A percentile compares a stretch with the other conserved stretches of the same genome.
Evolutionary conservation across 2,797 vertebrate species (phyloP).

Genomic region (Sebastes kiyomatsui): DNA sequence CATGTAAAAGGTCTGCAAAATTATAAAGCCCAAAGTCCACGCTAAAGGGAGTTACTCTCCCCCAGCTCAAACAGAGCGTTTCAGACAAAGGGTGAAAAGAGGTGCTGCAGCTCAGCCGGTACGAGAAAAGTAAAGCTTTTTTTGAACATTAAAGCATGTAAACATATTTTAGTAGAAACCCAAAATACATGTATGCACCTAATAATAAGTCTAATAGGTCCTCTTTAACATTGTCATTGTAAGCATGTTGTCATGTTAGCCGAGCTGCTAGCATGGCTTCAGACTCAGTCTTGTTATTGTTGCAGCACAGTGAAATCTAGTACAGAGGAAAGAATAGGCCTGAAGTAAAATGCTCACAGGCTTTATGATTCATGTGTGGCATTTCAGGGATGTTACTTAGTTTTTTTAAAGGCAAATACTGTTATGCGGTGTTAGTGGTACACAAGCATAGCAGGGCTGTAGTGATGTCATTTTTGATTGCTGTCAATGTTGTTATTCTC

Average conservation of each 20-base stretch:
- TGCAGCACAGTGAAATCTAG: constrained; percentile 11
- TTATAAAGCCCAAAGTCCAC: too few relatives aligned
- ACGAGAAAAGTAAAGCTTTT: too few relatives aligned
- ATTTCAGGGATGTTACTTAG: constrained; percentile 48
- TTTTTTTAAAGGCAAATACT: constrained; percentile 9
- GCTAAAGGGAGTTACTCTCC: too few relatives aligned
- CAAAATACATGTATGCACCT: too few relatives aligned
- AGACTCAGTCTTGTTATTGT: constrained; percentile 12
- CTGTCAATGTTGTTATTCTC: background rate
- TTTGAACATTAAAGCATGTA: too few relatives aligned
- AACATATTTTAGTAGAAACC: too few relatives aligned
- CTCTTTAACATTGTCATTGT: background rate
- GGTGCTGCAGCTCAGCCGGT: too few relatives aligned
- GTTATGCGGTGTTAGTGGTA: constrained; percentile 6
- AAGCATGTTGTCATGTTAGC: background rate
- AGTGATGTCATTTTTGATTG: constrained; percentile 20
- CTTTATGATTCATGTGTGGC: constrained; percentile 57
- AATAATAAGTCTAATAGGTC: too few relatives aligned
- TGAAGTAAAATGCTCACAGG: constrained; percentile 37
- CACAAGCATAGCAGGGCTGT: constrained; percentile 2
- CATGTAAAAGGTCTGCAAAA: too few relatives aligned
- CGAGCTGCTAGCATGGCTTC: constrained; percentile 7
- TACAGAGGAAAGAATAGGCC: constrained; percentile 23
- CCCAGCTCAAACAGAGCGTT: too few relatives aligned
- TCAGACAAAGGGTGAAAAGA: too few relatives aligned